Evolutionary conservation across 2,797 vertebrate genomes (phyloP).

Genomic region (Phalloptychus januarius): DNA sequence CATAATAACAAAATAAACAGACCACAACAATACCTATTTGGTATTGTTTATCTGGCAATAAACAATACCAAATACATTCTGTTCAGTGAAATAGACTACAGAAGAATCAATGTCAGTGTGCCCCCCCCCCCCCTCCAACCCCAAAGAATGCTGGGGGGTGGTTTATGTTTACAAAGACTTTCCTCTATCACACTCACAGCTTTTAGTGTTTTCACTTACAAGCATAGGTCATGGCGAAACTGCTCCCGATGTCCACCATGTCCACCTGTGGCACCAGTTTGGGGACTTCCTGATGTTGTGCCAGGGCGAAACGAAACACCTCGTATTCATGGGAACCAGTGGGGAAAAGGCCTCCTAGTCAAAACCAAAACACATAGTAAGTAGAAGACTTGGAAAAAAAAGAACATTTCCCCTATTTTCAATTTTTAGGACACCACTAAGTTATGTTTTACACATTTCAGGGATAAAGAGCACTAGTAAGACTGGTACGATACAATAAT

Average conservation of each 20-base stretch:
- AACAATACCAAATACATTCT: background rate
- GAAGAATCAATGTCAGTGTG: background rate
- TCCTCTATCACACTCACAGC: background rate
- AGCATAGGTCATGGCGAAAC: slow-evolving; percentile 98
- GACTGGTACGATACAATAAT: background rate
- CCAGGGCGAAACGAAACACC: slow-evolving; percentile 94
- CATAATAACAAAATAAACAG: slow-evolving; percentile 1
- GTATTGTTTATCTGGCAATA: too few species aligned
- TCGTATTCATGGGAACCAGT: slow-evolving; percentile 96
- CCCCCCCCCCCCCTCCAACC: background rate
- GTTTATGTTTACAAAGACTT: background rate
- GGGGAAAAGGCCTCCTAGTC: slow-evolving; percentile 94
- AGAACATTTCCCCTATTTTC: background rate
- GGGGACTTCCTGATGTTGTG: slow-evolving; percentile 92
- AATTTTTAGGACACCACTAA: background rate
- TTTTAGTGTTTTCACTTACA: slow-evolving; percentile 84
- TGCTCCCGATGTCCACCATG: slow-evolving; percentile 97
- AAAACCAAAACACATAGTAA: slow-evolving; percentile 18
- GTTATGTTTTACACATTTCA: background rate
- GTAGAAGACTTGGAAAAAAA: background rate
- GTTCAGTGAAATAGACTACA: background rate
- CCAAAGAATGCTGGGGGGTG: background rate
- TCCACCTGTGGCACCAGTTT: slow-evolving; percentile 97
- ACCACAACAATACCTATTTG: background rate
- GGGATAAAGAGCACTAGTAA: background rate